Evolutionary conservation across 2,113 vertebrate genomes (phyloP), one percentile per base, ranked within the genome.

Genomic region (Catharus minimus): DNA sequence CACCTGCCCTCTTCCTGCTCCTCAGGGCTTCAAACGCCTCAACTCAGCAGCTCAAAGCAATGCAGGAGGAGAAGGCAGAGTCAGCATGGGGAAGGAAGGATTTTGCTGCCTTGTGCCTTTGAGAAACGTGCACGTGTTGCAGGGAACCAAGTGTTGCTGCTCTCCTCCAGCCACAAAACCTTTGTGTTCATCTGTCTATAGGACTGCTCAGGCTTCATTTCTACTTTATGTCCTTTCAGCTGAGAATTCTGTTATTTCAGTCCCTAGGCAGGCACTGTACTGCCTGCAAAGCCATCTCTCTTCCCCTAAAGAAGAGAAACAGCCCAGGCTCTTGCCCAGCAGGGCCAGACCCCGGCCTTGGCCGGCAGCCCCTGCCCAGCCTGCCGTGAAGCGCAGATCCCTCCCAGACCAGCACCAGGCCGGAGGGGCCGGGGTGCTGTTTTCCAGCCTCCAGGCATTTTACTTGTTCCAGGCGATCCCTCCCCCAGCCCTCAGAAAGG

Each of bases 401-500:
- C 81, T 83, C 74, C 61, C 74, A 64, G 80, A 33, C 57, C 89
- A 61, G 23, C 66, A 26, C 64, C 87, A 75, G 94, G 89, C 82
- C 15, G 3, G 66, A 74, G 74, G 81, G 76, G 71, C 83, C 39
- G 1, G 47, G 58, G 73, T 58, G 67, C 85, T 50, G 84, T 26
- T 91, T 88, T 94, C 82, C 68, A 88, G 64, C 89, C 90, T 86
- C 61, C 3, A 36, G 82, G 90, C 72, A 96, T 94, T 93, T 89
- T 5, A 65, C 80, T 84, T 65, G 73, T 86, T 94, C 66, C 83
- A 89, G 58, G 55, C 61, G 4, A 72, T 89, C 94, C 92, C 94
- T 89, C 88, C 94, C 82, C 90, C 82, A 92, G 80, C 79, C 66
- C 77, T 81, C 91, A 94, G 79, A 94, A 95, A 92, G 88, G 69